These are phyloP conservation scores for Heliocidaris tuberculata DNA, from an alignment of 35 echinoderm and acorn worm species.

Conservation along the genomic window DNA sequence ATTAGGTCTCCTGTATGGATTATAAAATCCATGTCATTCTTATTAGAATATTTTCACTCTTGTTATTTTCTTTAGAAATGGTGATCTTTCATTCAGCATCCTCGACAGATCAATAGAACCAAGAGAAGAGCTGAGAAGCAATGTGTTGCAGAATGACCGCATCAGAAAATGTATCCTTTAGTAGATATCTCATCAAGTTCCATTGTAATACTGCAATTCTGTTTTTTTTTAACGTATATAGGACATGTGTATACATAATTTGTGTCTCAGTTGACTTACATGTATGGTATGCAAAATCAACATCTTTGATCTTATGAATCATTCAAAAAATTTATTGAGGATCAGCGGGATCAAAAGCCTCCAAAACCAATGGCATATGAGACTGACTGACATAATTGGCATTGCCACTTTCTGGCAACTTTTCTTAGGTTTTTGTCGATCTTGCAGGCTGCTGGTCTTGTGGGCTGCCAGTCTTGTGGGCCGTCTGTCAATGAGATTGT, in stretches of 20 bases:
- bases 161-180: conserved; percentile 87
- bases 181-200: not conserved
- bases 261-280: not conserved
- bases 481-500: not conserved
- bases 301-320: too few species aligned
- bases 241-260: not conserved
- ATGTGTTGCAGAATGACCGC: conserved; percentile 56
- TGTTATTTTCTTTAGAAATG: not conserved
- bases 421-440: not conserved
- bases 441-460: not conserved
- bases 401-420: too few species aligned
- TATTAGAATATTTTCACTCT: not conserved
- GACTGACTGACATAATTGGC: too few species aligned
- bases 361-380: too few species aligned
- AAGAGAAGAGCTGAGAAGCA: conserved; percentile 43
- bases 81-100: conserved; percentile 49
- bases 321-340: too few species aligned
- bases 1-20: not conserved
- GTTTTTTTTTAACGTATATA: not conserved
- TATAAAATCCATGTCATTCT: not conserved
- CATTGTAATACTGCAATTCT: not conserved
- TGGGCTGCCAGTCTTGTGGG: not conserved
- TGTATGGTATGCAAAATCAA: too few species aligned
- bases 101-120: conserved; percentile 52
- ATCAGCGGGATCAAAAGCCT: too few species aligned